Evolutionary conservation across 1,140 invertebrate genomes (phyloP).

Genomic region (Cepaea nemoralis): DNA sequence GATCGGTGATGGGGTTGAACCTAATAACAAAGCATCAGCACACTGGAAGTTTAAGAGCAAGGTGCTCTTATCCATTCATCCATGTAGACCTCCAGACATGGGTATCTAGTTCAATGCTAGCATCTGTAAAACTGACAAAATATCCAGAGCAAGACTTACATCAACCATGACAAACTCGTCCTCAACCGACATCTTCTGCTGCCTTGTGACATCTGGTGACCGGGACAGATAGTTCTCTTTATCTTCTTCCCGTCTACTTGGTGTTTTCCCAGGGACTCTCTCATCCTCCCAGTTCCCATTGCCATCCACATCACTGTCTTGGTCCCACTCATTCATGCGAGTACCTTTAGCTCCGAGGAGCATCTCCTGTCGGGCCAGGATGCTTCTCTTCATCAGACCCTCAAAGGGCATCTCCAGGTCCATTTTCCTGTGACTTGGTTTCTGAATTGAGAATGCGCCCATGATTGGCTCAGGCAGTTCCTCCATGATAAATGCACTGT

Average conservation of each 20-base stretch:
- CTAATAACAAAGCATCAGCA: no score
- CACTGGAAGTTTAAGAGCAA: no score
- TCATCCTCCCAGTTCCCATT: neutral
- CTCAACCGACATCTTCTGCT: constrained; percentile 22
- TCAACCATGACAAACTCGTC: constrained; percentile 41
- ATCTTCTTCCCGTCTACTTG: neutral
- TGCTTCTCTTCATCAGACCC: constrained; percentile 36
- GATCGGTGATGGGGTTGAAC: no score
- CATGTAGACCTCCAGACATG: no score
- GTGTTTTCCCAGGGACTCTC: neutral
- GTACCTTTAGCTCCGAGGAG: no score
- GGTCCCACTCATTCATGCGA: neutral
- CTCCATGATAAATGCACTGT: constrained; percentile 31
- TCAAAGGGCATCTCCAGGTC: constrained; percentile 27
- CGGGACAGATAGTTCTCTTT: neutral
- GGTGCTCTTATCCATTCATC: no score
- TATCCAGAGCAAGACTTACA: constrained; percentile 36
- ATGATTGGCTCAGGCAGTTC: constrained; percentile 33
- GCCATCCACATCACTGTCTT: neutral
- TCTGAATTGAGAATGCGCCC: constrained; percentile 31
- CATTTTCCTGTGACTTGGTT: neutral
- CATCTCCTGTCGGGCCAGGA: constrained; percentile 4
- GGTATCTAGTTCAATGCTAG: no score
- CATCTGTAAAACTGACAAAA: no score
- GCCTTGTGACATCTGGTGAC: neutral